These are phyloP conservation scores for Cephalopterus ornatus DNA, from an alignment of 2,113 vertebrate genomes.

Conservation along the genomic window DNA sequence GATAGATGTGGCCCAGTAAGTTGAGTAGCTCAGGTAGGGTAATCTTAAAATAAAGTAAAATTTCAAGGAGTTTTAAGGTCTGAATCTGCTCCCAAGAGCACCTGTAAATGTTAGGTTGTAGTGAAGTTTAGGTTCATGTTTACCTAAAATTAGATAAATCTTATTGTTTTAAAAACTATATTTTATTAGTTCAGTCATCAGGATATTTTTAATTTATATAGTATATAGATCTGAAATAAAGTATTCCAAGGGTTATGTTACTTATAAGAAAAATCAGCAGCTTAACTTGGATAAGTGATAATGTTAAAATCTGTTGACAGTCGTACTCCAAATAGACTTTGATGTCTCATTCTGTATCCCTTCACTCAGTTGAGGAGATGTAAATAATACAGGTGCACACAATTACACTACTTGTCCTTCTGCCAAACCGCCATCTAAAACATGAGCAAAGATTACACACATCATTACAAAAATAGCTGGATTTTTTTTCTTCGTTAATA, in stretches of 20 bases:
- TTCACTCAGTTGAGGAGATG: neutral
- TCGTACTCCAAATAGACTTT: neutral
- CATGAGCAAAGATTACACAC: neutral
- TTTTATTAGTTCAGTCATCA: neutral
- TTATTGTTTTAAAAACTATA: neutral
- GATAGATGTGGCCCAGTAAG: neutral
- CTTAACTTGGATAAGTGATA: neutral
- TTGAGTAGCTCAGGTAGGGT: neutral
- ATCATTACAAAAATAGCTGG: neutral
- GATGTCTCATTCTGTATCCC: neutral
- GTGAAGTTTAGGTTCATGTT: neutral
- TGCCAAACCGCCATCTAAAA: neutral
- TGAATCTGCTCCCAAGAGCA: neutral
- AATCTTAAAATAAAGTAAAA: neutral
- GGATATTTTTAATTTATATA: neutral
- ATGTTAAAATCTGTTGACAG: neutral
- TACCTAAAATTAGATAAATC: neutral
- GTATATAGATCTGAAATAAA: neutral
- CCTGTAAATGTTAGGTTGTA: neutral
- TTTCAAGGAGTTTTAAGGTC: neutral
- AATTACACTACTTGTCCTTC: neutral
- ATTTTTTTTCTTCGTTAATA: neutral
- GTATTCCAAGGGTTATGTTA: neutral
- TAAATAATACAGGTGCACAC: neutral
- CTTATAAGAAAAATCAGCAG: neutral